Evolutionary conservation across 2,888 invertebrate species (phyloP).

Genomic region (Erebia palarica): DNA sequence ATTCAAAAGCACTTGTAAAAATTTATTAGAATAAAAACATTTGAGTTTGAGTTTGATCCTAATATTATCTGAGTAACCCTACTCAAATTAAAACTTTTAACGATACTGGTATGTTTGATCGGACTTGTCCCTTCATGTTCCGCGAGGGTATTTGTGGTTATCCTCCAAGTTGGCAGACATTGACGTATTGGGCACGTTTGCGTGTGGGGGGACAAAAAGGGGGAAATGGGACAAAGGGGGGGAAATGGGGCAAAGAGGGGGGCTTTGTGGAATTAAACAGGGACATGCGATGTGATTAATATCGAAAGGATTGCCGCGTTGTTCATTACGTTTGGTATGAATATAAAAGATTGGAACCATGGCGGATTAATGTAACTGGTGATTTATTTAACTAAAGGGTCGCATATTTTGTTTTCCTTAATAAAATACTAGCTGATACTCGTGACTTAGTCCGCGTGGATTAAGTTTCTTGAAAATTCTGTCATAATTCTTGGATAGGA

Average conservation of each 20-base stretch:
- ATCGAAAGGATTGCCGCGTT: slow-evolving; percentile 2
- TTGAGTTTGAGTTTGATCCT: too few species aligned
- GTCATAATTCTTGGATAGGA: too few species aligned
- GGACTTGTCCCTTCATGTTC: not conserved
- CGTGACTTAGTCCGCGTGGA: too few species aligned
- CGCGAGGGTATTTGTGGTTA: slow-evolving; percentile 6
- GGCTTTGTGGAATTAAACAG: slow-evolving; percentile 6
- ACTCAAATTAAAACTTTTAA: not conserved
- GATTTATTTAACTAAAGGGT: not conserved
- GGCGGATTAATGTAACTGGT: not conserved
- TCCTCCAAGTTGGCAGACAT: slow-evolving; percentile 7
- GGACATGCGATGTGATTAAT: slow-evolving; percentile 12
- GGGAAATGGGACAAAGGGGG: not conserved
- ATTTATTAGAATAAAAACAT: too few species aligned
- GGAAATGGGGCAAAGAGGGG: not conserved
- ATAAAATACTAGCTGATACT: too few species aligned
- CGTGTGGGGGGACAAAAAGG: not conserved
- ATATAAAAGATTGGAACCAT: not conserved
- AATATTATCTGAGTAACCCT: not conserved
- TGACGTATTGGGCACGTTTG: slow-evolving; percentile 13
- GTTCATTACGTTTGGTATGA: not conserved
- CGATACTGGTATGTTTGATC: not conserved
- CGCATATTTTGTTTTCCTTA: too few species aligned
- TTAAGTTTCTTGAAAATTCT: too few species aligned
- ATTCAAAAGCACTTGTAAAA: too few species aligned